phyloP scores from a whole-genome alignment of 2,888 invertebrate genomes.

The Gisinianus flammeolus region DNA sequence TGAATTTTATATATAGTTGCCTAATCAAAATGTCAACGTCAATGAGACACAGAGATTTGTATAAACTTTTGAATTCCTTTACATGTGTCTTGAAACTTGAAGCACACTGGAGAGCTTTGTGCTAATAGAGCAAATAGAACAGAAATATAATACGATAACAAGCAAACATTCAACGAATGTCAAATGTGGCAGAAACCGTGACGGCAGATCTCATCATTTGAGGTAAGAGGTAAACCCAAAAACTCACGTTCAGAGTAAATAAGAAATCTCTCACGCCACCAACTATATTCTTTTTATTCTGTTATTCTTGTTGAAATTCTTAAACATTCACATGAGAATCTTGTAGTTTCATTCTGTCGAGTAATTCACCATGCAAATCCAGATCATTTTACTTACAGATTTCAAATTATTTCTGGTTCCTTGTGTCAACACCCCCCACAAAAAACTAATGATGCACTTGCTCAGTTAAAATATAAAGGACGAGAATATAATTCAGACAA shows the following conservation, averaged over 20 bases:
- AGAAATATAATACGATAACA: neutral
- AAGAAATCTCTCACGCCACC: slow-evolving; percentile 5
- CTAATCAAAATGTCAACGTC: neutral
- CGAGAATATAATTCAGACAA: too few species aligned
- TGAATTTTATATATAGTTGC: neutral
- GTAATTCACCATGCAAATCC: slow-evolving; percentile 26
- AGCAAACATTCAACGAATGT: neutral
- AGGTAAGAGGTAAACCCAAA: slow-evolving; percentile 28
- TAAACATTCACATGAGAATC: slow-evolving; percentile 3
- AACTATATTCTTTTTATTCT: neutral
- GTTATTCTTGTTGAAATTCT: neutral
- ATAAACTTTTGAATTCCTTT: neutral
- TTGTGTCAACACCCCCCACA: neutral
- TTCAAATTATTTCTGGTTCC: slow-evolving; percentile 5
- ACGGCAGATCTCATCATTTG: neutral
- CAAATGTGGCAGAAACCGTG: neutral
- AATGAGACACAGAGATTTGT: too few species aligned
- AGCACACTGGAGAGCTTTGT: too few species aligned
- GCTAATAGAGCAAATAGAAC: neutral
- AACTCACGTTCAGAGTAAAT: neutral
- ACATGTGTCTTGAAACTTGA: neutral
- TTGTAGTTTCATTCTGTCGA: slow-evolving; percentile 4
- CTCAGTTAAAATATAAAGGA: too few species aligned
- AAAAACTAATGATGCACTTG: neutral
- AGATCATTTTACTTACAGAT: neutral